Evolutionary conservation across 2,888 invertebrate species (phyloP), one percentile per base, ranked within the genome.

Genomic region (Leptopilina syphax): DNA sequence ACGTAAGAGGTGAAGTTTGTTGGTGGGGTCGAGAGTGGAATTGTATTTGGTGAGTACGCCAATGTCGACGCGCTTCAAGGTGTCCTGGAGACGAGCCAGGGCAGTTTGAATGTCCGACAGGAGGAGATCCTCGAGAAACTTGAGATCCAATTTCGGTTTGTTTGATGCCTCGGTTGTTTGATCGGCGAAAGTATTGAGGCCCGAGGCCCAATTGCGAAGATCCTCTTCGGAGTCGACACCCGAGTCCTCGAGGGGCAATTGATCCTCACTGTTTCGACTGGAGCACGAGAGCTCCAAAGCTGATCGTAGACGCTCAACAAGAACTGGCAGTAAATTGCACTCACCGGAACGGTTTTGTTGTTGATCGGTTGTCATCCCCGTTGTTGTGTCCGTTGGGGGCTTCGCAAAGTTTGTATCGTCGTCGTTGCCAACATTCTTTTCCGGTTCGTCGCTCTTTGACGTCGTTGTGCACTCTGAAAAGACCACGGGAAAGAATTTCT

Each of bases 61-160:
- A 81, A 93, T 87, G 82, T 91, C 91, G 60, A 94, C 88, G 88
- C 93, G 77, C 44, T 94, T 93, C 8, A 97, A 92, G 4, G 96
- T 96, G 79, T 94, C 94, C 84, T 96, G 95, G 81, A 97, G 93
- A 67, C 96, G 95, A 79, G 94, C 94, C 54, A 97, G 93, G 47
- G 97, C 96, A 85, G 95, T 94, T 80, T 96, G 95, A 80, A 97
- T 96, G 90, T 97, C 97, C 44, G 94, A 94, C 66, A 96, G 93
- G 9, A 96, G 94, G 87, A 94, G 93, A 63, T 95, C 94, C 82
- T 95, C 95, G 84, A 86, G 91, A 85, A 90, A 93, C 91, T 90
- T 91, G 86, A 90, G 89, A 87, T 89, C 93, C 87, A 88, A 91
- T 91, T 86, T 91, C 84, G 85, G 91, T 85, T 83, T 86, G 9